These are phyloP conservation scores for Ridgeia piscesae DNA, from an alignment of 1,140 invertebrate genomes.

Conservation along the genomic window DNA sequence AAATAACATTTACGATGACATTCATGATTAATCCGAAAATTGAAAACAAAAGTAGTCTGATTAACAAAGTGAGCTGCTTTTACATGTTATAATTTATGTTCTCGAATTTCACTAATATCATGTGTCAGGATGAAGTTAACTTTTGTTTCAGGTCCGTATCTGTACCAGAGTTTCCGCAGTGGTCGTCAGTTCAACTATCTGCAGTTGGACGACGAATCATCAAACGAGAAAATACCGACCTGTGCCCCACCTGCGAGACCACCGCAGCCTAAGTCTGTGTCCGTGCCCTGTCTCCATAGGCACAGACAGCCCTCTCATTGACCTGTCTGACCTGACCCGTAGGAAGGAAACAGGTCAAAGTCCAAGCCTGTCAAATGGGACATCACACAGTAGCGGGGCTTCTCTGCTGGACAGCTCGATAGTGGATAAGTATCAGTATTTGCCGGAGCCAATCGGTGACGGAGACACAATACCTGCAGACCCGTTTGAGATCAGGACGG, in stretches of 20 bases:
- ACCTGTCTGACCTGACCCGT: conserved; percentile 9
- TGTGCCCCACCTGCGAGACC: not conserved
- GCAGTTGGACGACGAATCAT: conserved; percentile 55
- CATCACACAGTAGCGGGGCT: not conserved
- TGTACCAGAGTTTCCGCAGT: conserved; percentile 35
- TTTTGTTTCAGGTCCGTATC: conserved; percentile 37
- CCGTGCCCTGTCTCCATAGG: not conserved
- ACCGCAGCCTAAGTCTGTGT: not conserved
- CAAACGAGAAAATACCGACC: not conserved
- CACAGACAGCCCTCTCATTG: conserved; percentile 11
- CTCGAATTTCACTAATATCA: conserved; percentile 2
- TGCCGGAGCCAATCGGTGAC: conserved; percentile 22
- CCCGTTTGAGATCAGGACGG: not conserved
- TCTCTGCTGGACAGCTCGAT: conserved; percentile 24
- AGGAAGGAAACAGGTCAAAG: conserved; percentile 2
- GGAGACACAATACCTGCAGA: not conserved
- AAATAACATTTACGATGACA: not conserved
- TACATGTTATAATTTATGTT: not conserved
- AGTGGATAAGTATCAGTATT: conserved; percentile 21
- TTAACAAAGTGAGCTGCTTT: not conserved
- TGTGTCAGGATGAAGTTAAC: not conserved
- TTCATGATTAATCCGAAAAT: not conserved
- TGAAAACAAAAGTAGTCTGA: not conserved
- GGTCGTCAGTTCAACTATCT: conserved; percentile 58
- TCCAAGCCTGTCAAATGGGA: not conserved